A percentile compares a stretch with the other conserved stretches of the same genome.
Evolutionary conservation across 37 sponge, comb jelly and placozoan genomes (phyloP).

Genomic region (Oscarella lobularis): DNA sequence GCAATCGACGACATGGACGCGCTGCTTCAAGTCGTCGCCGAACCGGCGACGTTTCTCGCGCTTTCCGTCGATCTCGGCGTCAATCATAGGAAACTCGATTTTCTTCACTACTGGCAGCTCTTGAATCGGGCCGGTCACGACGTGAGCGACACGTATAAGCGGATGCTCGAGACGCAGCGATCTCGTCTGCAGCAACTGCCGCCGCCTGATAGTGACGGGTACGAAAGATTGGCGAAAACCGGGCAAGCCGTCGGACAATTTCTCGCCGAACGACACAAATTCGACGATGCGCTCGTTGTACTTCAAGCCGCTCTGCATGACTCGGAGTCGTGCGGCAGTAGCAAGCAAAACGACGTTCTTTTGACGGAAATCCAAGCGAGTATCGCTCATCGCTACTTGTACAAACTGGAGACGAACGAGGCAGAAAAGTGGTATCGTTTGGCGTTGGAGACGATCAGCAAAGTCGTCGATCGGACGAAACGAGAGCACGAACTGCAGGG

Average conservation of each 20-base stretch:
- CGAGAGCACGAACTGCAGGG: neutral
- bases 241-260: neutral
- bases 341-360: neutral
- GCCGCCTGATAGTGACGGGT: neutral
- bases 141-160: neutral
- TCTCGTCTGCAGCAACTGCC: neutral
- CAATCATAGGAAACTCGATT: neutral
- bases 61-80: neutral
- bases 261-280: neutral
- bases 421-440: neutral
- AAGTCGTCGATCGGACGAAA: neutral
- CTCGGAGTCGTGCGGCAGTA: neutral
- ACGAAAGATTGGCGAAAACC: neutral
- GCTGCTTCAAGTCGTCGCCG: neutral
- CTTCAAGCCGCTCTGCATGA: conserved; percentile 1
- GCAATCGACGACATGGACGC: neutral
- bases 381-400: neutral
- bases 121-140: neutral
- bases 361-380: neutral
- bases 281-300: neutral
- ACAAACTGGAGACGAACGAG: neutral
- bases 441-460: neutral
- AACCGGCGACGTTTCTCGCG: neutral
- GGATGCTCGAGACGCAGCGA: neutral
- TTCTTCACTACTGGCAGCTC: neutral